Evolutionary conservation across 2,797 vertebrate species (phyloP).

Genomic region (Hemibagrus guttatus): DNA sequence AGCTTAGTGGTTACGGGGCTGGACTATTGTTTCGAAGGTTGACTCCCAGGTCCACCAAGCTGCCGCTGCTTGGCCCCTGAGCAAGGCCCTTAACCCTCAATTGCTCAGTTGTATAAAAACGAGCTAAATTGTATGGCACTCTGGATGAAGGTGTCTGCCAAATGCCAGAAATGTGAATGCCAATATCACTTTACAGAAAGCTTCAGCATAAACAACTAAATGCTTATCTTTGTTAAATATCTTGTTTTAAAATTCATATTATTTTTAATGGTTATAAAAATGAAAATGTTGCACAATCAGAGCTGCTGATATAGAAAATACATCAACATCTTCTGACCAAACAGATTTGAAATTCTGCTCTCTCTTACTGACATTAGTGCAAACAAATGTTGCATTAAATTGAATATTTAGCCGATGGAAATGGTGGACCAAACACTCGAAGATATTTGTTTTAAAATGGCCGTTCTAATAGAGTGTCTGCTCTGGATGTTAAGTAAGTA

Average conservation of each 20-base stretch:
- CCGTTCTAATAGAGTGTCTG: neutral
- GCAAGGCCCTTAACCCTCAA: too few relatives aligned
- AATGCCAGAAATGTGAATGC: too few relatives aligned
- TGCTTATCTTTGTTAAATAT: too few relatives aligned
- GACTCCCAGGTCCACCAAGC: too few relatives aligned
- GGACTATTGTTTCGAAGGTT: too few relatives aligned
- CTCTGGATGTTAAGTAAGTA: neutral
- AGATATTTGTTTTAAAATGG: neutral
- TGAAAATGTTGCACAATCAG: neutral
- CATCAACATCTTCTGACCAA: neutral
- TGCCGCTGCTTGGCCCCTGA: too few relatives aligned
- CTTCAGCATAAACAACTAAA: neutral
- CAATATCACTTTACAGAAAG: neutral
- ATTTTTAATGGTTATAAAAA: too few relatives aligned
- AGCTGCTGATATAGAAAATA: neutral
- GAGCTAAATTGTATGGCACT: too few relatives aligned
- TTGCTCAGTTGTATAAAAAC: too few relatives aligned
- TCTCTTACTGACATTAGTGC: neutral
- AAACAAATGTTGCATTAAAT: neutral
- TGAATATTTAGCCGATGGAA: neutral
- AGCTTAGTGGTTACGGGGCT: too few relatives aligned
- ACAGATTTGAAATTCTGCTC: neutral
- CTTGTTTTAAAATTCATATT: too few relatives aligned
- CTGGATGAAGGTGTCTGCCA: too few relatives aligned
- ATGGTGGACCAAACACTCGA: neutral